Evolutionary conservation across 2,113 vertebrate species (phyloP).

Genomic region (Reinhardtius hippoglossoides): DNA sequence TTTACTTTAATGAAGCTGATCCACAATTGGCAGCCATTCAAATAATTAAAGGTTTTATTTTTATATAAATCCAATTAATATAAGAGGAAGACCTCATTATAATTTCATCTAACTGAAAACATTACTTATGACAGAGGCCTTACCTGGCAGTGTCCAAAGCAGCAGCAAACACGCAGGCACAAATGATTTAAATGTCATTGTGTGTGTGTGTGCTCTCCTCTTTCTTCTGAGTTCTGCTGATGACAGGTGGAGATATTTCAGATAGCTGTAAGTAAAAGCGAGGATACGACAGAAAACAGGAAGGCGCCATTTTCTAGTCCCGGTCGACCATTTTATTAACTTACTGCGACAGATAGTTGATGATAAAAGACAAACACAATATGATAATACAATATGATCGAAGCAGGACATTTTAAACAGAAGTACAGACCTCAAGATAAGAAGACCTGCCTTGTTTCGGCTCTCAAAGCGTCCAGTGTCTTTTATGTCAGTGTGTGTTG

Average conservation of each 20-base stretch:
- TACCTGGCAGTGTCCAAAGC: constrained; percentile 61
- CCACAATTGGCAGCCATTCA: not conserved
- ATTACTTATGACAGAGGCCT: not conserved
- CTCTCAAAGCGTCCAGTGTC: not conserved
- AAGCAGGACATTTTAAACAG: not conserved
- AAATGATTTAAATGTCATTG: constrained; percentile 13
- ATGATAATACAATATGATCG: not conserved
- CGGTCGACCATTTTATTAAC: constrained; percentile 65
- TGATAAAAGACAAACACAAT: not conserved
- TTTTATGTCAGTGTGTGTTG: constrained; percentile 2
- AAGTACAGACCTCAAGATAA: constrained; percentile 5
- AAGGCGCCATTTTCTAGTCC: constrained; percentile 67
- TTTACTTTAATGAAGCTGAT: not conserved
- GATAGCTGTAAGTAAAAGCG: not conserved
- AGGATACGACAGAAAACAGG: constrained; percentile 1
- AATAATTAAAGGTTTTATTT: not conserved
- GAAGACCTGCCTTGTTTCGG: not conserved
- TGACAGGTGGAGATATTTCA: constrained; percentile 17
- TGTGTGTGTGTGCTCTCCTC: not conserved
- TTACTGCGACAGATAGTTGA: not conserved
- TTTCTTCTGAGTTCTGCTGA: constrained; percentile 5
- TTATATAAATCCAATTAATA: not conserved
- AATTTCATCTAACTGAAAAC: not conserved
- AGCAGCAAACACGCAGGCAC: constrained; percentile 32
- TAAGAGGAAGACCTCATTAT: not conserved